These are phyloP conservation scores for Thunnus thynnus DNA, from an alignment of 2,113 vertebrate species.

Conservation along the genomic window DNA sequence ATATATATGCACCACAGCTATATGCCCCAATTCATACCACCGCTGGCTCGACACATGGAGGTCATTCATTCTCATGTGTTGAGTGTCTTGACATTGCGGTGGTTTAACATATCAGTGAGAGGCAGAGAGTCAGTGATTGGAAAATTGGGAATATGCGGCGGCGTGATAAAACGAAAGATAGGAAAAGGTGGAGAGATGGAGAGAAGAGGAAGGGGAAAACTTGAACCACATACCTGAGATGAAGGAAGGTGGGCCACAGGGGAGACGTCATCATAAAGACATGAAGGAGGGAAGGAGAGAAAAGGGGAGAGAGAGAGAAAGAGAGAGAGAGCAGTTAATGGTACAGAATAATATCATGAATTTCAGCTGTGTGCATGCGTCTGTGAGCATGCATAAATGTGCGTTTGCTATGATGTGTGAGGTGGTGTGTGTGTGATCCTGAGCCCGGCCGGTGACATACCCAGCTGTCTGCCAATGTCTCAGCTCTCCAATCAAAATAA, in stretches of 20 bases:
- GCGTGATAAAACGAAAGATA: slow-evolving; percentile 21
- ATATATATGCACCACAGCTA: slow-evolving; percentile 42
- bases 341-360: slow-evolving; percentile 23
- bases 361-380: slow-evolving; percentile 13
- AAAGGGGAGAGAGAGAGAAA: slow-evolving; percentile 30
- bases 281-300: slow-evolving; percentile 12
- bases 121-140: slow-evolving; percentile 26
- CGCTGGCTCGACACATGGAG: slow-evolving; percentile 54
- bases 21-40: slow-evolving; percentile 33
- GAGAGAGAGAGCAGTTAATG: slow-evolving; percentile 20
- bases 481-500: slow-evolving; percentile 57
- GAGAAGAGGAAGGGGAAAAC: neutral
- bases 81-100: slow-evolving; percentile 24
- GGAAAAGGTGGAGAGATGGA: neutral
- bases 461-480: slow-evolving; percentile 46
- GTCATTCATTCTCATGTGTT: slow-evolving; percentile 44
- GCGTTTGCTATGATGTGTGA: slow-evolving; percentile 10
- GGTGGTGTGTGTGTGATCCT: slow-evolving; percentile 17
- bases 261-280: slow-evolving; percentile 10
- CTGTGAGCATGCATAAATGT: slow-evolving; percentile 43
- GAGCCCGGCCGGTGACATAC: slow-evolving; percentile 24
- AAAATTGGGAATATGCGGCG: slow-evolving; percentile 45
- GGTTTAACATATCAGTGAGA: slow-evolving; percentile 46
- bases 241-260: slow-evolving; percentile 20
- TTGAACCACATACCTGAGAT: slow-evolving; percentile 71